These are phyloP conservation scores for Callionymus lyra DNA, from an alignment of 2,113 vertebrate species.

Conservation along the genomic window DNA sequence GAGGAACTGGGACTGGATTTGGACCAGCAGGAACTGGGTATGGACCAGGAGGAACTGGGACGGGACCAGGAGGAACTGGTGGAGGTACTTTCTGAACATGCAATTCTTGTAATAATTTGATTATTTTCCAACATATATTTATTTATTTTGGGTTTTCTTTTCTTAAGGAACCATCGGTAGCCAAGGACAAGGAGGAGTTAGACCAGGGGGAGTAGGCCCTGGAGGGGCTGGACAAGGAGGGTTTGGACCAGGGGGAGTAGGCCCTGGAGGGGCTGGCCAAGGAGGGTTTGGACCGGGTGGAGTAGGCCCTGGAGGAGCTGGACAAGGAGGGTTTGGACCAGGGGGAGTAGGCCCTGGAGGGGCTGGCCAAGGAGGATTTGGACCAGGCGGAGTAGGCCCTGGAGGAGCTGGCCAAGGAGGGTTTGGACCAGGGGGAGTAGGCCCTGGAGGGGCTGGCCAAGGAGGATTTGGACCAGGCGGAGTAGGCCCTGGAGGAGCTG, in stretches of 20 bases:
- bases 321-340: conserved; percentile 24
- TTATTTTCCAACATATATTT: no score
- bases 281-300: conserved; percentile 22
- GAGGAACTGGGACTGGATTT: no score
- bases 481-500: conserved; percentile 30
- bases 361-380: conserved; percentile 17
- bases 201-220: conserved; percentile 28
- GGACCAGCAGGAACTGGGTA: conserved; percentile 30
- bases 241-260: conserved; percentile 14
- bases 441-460: conserved; percentile 5
- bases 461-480: conserved; percentile 26
- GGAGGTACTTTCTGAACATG: no score
- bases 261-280: conserved; percentile 19
- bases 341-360: conserved; percentile 6
- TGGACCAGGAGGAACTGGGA: conserved; percentile 25
- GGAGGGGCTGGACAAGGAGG: conserved; percentile 24
- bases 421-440: conserved; percentile 8
- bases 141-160: no score
- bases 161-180: no score
- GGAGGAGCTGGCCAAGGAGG: conserved; percentile 25
- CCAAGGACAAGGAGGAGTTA: conserved; percentile 22
- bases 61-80: conserved; percentile 1
- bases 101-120: no score
- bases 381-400: conserved; percentile 28
- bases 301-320: conserved; percentile 23